Evolutionary conservation across 2,888 invertebrate genomes (phyloP).

Genomic region (Morpho deidamia): DNA sequence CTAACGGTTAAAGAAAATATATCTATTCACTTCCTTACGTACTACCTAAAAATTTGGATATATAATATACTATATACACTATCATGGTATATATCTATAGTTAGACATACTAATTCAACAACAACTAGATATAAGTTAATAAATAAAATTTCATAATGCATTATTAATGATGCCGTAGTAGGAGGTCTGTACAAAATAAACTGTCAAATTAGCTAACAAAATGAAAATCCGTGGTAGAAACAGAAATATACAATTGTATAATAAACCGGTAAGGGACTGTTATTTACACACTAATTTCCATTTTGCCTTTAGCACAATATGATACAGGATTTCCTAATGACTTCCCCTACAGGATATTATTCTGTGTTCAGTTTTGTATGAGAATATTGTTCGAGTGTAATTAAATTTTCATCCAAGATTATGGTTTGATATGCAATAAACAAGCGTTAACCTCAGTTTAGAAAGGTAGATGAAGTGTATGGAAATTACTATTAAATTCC

Average conservation of each 20-base stretch:
- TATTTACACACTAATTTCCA: slow-evolving; percentile 61
- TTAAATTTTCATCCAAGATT: slow-evolving; percentile 5
- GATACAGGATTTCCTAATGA: slow-evolving; percentile 49
- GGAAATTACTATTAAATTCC: too few species aligned
- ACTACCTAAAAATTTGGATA: too few species aligned
- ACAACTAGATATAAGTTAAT: too few species aligned
- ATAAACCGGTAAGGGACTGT: slow-evolving; percentile 25
- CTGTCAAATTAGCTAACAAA: neutral
- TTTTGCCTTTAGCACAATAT: slow-evolving; percentile 45
- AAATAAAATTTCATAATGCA: too few species aligned
- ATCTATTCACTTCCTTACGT: too few species aligned
- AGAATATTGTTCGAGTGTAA: slow-evolving; percentile 10
- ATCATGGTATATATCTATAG: too few species aligned
- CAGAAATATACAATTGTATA: slow-evolving; percentile 41
- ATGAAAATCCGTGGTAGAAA: slow-evolving; percentile 28
- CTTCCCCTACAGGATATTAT: slow-evolving; percentile 32
- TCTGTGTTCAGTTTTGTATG: slow-evolving; percentile 14
- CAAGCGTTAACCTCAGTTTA: too few species aligned
- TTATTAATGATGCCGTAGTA: too few species aligned
- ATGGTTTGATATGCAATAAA: neutral
- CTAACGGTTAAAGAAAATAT: too few species aligned
- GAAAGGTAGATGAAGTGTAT: too few species aligned
- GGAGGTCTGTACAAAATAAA: neutral
- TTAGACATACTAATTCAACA: too few species aligned
- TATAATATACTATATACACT: too few species aligned